Percentiles rank a stretch among this genome's conserved stretches.
These are phyloP conservation scores for Chloroclystis v-ata DNA, from an alignment of 2,888 invertebrate genomes.

Conservation along the genomic window DNA sequence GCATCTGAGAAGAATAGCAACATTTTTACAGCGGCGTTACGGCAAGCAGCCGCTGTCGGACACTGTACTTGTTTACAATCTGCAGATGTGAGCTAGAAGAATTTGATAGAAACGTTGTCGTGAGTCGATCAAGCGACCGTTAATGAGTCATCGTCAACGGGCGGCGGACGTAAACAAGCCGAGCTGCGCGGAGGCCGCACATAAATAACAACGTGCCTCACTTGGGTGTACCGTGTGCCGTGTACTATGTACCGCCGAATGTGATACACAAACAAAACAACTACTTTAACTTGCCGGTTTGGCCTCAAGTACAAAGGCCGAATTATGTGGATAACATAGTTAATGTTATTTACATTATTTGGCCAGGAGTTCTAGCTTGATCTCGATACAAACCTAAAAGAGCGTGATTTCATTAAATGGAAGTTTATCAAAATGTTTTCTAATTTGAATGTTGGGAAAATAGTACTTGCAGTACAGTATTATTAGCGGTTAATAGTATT, in stretches of 20 bases:
- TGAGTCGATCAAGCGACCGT: conserved; percentile 46
- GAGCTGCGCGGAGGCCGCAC: conserved; percentile 56
- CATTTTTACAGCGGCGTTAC: too few species aligned
- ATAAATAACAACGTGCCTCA: conserved; percentile 61
- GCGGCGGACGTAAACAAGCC: conserved; percentile 55
- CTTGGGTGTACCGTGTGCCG: too few species aligned
- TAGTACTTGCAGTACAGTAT: too few species aligned
- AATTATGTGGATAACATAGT: too few species aligned
- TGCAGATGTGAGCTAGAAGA: conserved; percentile 27
- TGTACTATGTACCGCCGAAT: conserved; percentile 38
- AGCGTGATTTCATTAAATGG: too few species aligned
- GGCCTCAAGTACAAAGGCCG: background rate
- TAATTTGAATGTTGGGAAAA: too few species aligned
- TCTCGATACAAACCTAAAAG: too few species aligned
- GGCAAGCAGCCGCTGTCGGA: conserved; percentile 8
- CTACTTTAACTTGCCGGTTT: conserved; percentile 1
- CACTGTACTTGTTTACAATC: conserved; percentile 28
- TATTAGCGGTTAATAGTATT: too few species aligned
- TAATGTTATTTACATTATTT: too few species aligned
- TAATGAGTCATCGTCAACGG: conserved; percentile 57
- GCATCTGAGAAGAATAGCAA: too few species aligned
- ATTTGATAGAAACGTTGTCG: conserved; percentile 38
- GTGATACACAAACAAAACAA: conserved; percentile 15
- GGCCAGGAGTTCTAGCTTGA: too few species aligned
- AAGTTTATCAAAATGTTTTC: too few species aligned